Percentiles rank a stretch among this genome's conserved stretches.
These are phyloP conservation scores for Isaurus tuberculatus DNA, from an alignment of 92 coral and sea anemone genomes.

Conservation along the genomic window DNA sequence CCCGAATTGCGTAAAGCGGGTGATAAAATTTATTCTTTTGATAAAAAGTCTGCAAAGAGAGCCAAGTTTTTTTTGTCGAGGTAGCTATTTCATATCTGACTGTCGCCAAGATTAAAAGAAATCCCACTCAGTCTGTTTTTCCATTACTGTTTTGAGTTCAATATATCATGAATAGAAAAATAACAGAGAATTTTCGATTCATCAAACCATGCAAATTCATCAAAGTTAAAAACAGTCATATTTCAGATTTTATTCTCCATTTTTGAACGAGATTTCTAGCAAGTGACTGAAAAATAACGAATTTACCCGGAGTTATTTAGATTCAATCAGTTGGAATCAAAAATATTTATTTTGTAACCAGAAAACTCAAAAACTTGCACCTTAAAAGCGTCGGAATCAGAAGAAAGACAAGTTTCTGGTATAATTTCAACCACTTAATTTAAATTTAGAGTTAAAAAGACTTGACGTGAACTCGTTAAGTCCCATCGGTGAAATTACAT, in stretches of 20 bases:
- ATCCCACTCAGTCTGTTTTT: neutral
- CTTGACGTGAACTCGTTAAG: neutral
- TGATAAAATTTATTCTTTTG: constrained; percentile 31
- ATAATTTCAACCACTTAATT: neutral
- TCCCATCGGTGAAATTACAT: neutral
- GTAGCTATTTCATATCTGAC: neutral
- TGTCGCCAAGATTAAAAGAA: neutral
- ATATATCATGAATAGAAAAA: neutral
- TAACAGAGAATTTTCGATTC: no score
- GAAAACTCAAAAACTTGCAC: neutral
- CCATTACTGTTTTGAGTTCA: neutral
- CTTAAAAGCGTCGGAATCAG: neutral
- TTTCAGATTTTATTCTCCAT: neutral
- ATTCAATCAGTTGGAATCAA: no score
- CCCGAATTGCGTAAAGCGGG: constrained; percentile 22
- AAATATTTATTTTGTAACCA: neutral
- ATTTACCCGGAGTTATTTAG: no score
- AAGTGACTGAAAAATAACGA: neutral
- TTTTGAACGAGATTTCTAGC: neutral
- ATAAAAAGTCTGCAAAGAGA: neutral
- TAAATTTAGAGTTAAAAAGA: neutral
- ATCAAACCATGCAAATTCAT: no score
- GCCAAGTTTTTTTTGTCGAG: neutral
- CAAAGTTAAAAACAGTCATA: no score
- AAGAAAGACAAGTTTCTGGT: neutral